Evolutionary conservation across 2,888 invertebrate species (phyloP), one percentile per base, ranked within the genome.

Genomic region (Hybos culiciformis): DNA sequence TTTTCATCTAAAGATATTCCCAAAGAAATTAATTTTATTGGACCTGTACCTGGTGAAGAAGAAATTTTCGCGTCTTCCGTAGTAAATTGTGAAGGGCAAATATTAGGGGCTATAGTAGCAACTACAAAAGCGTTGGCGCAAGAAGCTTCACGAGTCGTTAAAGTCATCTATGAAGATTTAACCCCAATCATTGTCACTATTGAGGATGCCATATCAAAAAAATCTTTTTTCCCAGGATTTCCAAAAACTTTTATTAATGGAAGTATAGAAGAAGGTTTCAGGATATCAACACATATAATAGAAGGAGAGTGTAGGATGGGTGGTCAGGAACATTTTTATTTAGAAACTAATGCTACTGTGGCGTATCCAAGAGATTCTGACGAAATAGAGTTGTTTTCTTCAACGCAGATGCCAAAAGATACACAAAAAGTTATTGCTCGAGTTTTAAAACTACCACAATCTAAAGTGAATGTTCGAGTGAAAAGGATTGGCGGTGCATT

Each of bases 271-370:
- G 58, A 66, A 39, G 78, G 70, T 0, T 78, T 90, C 52, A 61
- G 70, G 39, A 69, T 73, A 48, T 73, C 80, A 17, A 77, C 80
- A 33, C 74, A 80, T 57, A 64, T 83, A 20, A 56, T 90, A 21
- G 78, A 83, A 63, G 87, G 87, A 1, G 75, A 83, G 53, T 66
- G 75, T 34, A 68, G 78, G 48, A 78, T 83, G 51, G 87, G 88
- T 6, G 87, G 84, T 0, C 92, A 93, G 63, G 92, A 93, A 60
- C 93, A 93, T 62, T 92, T 93, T 65, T 93, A 93, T 63, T 68
- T 93, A 53, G 93, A 93, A 67, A 86, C 92, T 0, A 77, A 83
- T 46, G 74, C 74, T 12, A 66, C 74, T 11, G 67, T 80, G 46
- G 82, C 73, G 0, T 68, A 80, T 41, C 83, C 83, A 1, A 77